Base-by-base conservation (phyloP, 35 echinoderm and acorn worm species). In the Lytechinus pictus region DNA sequence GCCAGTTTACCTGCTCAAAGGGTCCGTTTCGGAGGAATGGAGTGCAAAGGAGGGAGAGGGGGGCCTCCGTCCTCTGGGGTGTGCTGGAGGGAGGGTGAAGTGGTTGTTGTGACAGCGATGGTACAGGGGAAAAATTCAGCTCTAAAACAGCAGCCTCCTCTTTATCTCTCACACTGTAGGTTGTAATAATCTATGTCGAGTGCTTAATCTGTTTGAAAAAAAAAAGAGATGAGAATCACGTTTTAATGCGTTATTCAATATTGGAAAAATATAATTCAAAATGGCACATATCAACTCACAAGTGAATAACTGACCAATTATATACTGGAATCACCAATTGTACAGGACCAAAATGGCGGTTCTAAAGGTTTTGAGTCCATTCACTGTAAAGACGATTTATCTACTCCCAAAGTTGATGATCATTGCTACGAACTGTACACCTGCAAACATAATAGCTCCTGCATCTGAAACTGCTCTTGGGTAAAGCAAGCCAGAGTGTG, bases 1-100 rank as follows among this genome's bases (percentile, higher is more conserved):
- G 92, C 92, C 92, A 93, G 92, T 93, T 93, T 93, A 93, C 92
- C 92, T 33, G 92, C 92, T 93, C 92, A 93, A 19, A 44, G 10
- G 92, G 92, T 27, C 55, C 92, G 53, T 54, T 93, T 93, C 92
- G 52, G 53, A 54, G 53, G 92, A 93, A 93, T 93, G 92, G 10
- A 27, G 88, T 44, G 29, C 52, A 52, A 54, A 29, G 92, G 92
- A 24, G 92, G n/a, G 9, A n/a, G 86, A 87, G 86, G 86, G 6
- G 9, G n/a, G 92, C 54, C 92, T 33, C 54, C 92, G 92, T 93
- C 10, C 16, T 89, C 11, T 12, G 87, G 87, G 87, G 87, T 52
- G 87, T 27, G 87, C 1, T 33, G 87, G 28, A 52, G 28, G 87
- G 87, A 33, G 87, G 87, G 87, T 13, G 87, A 9, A 52, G 87